phyloP scores from a whole-genome alignment of 2,113 vertebrate species.

The Pterophyllum scalare region DNA sequence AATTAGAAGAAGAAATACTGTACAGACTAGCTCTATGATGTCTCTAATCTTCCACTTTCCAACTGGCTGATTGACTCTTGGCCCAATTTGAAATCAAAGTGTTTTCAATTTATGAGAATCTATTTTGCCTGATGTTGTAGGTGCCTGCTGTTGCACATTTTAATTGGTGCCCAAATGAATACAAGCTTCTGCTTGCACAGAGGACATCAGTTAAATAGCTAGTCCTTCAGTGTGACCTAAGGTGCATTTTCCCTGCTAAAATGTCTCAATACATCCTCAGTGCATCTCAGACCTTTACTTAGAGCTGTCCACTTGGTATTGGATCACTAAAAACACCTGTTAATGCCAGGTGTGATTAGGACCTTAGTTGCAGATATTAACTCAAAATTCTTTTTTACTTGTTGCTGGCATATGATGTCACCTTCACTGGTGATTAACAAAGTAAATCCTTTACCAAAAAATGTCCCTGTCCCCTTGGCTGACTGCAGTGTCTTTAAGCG shows the following conservation, averaged over 20 bases:
- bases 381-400: not conserved
- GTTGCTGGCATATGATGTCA: not conserved
- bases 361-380: not conserved
- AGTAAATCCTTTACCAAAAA: not conserved
- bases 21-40: not conserved
- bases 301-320: not conserved
- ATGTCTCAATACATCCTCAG: too few relatives aligned
- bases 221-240: not conserved
- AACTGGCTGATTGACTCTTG: conserved; percentile 6
- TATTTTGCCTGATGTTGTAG: not conserved
- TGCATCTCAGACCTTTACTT: not conserved
- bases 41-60: not conserved
- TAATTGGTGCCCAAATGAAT: conserved; percentile 2
- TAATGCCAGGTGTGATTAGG: not conserved
- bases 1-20: conserved; percentile 6
- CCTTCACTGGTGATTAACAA: not conserved
- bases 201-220: conserved; percentile 14
- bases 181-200: not conserved
- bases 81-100: conserved; percentile 3
- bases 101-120: not conserved
- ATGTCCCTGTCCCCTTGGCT: not conserved
- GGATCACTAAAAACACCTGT: not conserved
- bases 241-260: not conserved
- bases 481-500: not conserved
- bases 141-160: not conserved